These are phyloP conservation scores for Pterocles burchelli DNA, from an alignment of 2,113 vertebrate species.

Conservation along the genomic window DNA sequence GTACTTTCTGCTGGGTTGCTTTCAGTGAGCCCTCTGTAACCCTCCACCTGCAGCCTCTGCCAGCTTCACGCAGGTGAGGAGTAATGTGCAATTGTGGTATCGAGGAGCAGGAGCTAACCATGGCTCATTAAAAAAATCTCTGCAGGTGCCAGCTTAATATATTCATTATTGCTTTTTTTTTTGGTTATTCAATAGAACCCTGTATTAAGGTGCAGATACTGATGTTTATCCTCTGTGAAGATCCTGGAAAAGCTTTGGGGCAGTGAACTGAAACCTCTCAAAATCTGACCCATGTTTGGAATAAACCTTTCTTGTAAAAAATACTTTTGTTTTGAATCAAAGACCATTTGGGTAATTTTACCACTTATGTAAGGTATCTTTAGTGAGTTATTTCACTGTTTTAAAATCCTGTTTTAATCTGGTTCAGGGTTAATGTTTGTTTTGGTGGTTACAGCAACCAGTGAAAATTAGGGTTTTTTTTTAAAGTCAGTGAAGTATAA, in stretches of 20 bases:
- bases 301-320: neutral
- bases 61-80: neutral
- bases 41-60: neutral
- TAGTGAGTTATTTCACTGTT: neutral
- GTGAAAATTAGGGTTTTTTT: neutral
- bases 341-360: neutral
- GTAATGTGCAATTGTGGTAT: neutral
- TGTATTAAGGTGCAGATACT: neutral
- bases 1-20: neutral
- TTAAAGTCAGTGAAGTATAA: constrained; percentile 24
- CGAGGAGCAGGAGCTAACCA: neutral
- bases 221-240: neutral
- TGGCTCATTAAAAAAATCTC: neutral
- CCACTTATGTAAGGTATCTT: neutral
- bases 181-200: neutral
- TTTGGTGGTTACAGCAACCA: neutral
- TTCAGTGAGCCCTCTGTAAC: rapidly evolving
- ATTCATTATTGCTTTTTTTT: neutral
- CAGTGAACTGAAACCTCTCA: neutral
- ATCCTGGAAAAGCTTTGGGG: neutral
- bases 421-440: constrained; percentile 7
- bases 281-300: neutral
- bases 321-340: neutral
- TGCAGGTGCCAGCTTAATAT: neutral
- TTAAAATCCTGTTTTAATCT: neutral